Percentiles rank a stretch among this genome's conserved stretches.
phyloP scores from a whole-genome alignment of 2,797 vertebrate species.

The Alcedo quadribrachys region DNA sequence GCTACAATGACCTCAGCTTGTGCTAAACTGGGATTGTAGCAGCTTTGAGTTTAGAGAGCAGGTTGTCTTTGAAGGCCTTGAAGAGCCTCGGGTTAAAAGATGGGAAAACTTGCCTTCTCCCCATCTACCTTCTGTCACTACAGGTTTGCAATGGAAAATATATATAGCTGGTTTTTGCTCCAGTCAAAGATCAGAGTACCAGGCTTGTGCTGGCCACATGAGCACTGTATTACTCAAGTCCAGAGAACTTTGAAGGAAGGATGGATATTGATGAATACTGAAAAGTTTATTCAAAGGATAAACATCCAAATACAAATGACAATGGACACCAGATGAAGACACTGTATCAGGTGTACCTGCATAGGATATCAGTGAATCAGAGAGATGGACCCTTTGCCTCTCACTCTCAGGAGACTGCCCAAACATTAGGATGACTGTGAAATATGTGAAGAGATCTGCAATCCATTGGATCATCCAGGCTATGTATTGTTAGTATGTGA shows the following conservation, averaged over 20 bases:
- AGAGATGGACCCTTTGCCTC: not conserved
- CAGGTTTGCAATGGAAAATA: not conserved
- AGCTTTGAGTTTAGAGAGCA: not conserved
- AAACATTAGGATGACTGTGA: not conserved
- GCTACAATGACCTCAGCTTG: not conserved
- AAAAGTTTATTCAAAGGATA: not conserved
- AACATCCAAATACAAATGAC: not conserved
- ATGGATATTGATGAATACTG: not conserved
- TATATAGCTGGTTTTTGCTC: fast-evolving
- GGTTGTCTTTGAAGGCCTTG: not conserved
- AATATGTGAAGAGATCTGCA: not conserved
- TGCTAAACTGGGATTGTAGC: not conserved
- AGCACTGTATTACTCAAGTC: not conserved
- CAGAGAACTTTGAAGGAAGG: not conserved
- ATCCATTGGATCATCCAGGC: not conserved
- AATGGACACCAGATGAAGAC: not conserved
- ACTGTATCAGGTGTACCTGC: not conserved
- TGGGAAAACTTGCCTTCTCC: not conserved
- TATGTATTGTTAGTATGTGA: fast-evolving
- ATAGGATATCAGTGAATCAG: not conserved
- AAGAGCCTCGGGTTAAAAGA: not conserved
- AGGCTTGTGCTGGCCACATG: not conserved
- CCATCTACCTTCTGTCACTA: not conserved
- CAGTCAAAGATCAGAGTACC: not conserved
- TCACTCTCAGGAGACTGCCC: not conserved